Conservation (phyloP, 2,888 invertebrate genomes). For the Chamaedrilus cognettii region DNA sequence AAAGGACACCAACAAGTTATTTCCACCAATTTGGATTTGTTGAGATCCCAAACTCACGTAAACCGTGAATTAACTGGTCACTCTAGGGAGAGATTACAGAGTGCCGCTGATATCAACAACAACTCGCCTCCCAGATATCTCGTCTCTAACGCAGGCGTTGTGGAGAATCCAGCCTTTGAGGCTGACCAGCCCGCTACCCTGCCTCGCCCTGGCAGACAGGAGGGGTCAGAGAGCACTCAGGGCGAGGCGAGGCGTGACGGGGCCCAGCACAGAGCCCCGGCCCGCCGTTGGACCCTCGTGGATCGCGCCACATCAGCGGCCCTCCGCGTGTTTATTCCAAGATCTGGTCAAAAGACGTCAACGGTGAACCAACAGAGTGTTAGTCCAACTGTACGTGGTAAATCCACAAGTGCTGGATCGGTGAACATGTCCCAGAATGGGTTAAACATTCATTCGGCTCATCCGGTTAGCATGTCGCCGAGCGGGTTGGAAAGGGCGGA, state of each 20-base stretch:
- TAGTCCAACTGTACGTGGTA: too few relatives aligned
- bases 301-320: too few relatives aligned
- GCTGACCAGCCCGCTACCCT: conserved; percentile 5
- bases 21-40: too few relatives aligned
- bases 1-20: not conserved
- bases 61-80: not conserved
- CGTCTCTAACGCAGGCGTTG: not conserved
- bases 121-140: not conserved
- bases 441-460: too few relatives aligned
- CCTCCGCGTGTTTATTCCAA: too few relatives aligned
- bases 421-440: too few relatives aligned
- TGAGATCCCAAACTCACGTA: not conserved
- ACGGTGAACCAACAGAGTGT: too few relatives aligned
- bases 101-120: not conserved
- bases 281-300: not conserved
- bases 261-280: not conserved
- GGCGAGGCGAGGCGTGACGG: not conserved
- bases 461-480: too few relatives aligned
- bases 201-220: not conserved
- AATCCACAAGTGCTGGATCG: too few relatives aligned
- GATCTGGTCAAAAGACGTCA: too few relatives aligned
- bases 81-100: too few relatives aligned
- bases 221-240: not conserved
- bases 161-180: not conserved
- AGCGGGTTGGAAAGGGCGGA: too few relatives aligned